These are phyloP conservation scores for Pithys albifrons DNA, from an alignment of 2,113 vertebrate genomes.

Conservation along the genomic window DNA sequence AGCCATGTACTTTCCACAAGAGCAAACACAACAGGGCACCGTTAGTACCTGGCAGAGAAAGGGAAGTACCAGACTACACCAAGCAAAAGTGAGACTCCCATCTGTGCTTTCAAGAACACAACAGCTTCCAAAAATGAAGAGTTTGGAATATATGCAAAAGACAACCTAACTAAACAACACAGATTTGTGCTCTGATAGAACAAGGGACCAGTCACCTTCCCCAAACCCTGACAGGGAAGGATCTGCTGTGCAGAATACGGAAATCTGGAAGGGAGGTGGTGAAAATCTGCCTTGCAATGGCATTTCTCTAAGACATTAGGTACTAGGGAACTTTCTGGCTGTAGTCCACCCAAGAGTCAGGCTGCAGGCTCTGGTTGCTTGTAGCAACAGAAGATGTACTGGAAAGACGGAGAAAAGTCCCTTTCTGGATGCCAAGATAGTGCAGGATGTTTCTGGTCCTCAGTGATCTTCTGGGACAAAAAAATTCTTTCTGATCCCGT, in stretches of 20 bases:
- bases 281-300: slow-evolving; percentile 40
- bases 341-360: slow-evolving; percentile 40
- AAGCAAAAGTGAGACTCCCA: slow-evolving; percentile 31
- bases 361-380: slow-evolving; percentile 47
- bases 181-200: not conserved
- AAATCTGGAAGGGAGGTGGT: slow-evolving; percentile 34
- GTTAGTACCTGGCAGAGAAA: slow-evolving; percentile 60
- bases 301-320: slow-evolving; percentile 11
- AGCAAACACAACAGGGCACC: slow-evolving; percentile 63
- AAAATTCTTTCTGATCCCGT: not conserved
- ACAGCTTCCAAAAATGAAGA: not conserved
- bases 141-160: not conserved
- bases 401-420: not conserved
- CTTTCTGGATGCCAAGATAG: not conserved
- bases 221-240: not conserved
- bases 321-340: slow-evolving; percentile 28
- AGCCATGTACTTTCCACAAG: slow-evolving; percentile 64
- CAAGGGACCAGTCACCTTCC: not conserved
- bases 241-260: not conserved
- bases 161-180: not conserved
- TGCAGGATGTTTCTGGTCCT: not conserved
- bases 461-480: not conserved
- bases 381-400: slow-evolving; percentile 25
- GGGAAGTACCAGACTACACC: slow-evolving; percentile 42
- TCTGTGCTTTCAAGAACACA: not conserved